These are phyloP conservation scores for Cariama cristata DNA, from an alignment of 2,113 vertebrate species.

Conservation along the genomic window DNA sequence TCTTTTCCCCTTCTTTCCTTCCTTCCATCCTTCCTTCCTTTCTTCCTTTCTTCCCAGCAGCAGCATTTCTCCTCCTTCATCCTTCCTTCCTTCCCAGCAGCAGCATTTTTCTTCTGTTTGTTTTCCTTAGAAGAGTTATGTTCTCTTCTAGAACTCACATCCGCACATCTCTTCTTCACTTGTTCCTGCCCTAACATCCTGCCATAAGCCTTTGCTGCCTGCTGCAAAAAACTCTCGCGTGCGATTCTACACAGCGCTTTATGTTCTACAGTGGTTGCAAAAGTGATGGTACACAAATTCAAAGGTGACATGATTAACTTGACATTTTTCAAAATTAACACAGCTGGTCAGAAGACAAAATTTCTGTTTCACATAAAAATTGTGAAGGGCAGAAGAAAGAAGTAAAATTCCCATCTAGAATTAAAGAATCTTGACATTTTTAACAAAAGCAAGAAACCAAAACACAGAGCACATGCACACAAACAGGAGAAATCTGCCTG, in stretches of 20 bases:
- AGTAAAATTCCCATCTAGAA: neutral
- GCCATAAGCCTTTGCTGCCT: neutral
- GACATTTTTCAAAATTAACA: neutral
- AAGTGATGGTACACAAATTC: neutral
- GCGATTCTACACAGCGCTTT: neutral
- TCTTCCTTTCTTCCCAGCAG: neutral
- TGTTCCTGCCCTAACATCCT: neutral
- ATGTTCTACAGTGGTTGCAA: neutral
- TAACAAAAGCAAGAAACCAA: neutral
- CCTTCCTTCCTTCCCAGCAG: neutral
- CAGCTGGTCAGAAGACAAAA: neutral
- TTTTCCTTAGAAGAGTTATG: neutral
- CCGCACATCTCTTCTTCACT: neutral
- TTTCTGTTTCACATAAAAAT: neutral
- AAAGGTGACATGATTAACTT: neutral
- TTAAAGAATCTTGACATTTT: neutral
- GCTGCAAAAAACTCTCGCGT: neutral
- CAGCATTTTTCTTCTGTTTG: neutral
- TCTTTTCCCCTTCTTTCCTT: neutral
- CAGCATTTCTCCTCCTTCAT: neutral
- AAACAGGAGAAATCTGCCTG: neutral
- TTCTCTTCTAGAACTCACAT: neutral
- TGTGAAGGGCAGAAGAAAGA: neutral
- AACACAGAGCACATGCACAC: fast-evolving
- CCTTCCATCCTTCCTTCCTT: neutral